Base-by-base conservation (phyloP, 2,797 vertebrate species). In the Brotula barbata region DNA sequence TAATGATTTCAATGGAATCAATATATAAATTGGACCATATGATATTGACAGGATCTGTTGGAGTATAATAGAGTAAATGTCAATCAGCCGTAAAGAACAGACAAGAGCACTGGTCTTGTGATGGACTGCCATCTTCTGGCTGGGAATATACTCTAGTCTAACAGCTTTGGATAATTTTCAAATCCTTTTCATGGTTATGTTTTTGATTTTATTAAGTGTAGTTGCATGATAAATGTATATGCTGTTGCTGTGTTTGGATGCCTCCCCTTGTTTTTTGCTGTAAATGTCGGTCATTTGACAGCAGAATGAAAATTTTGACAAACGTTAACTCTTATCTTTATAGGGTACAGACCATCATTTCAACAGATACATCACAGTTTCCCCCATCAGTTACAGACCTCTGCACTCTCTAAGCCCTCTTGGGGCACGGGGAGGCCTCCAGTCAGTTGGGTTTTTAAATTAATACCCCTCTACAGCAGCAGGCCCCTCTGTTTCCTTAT, bases 71-170 rank as follows among this genome's bases (percentile, higher is more conserved):
- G 50, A 42, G 54, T 22, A 37, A 8, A 33, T 19, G 25, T 28
- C 25, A 28, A 3, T 34, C 22, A 56, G 42, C 2, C 3, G 20
- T 14, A n/a, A 55, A 43, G 14, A 0, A 39, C 10, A 46, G 13
- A 19, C 11, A 20, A 14, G 44, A 47, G 0, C 17, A 15, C 23
- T 59, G 64, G 8, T 75, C 55, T 72, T 73, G 83, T 80, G 58
- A 69, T 78, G 63, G 69, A 86, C 77, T 89, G 88, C 89, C 89
- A 80, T 76, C 87, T 86, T 10, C 85, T 88, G 89, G 75, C 46
- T 34, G 6, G n/a, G 20, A 22, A 28, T 15, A 28, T 39, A 25
- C 17, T 9, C 20, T 13, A 14, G 2, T 5, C 2, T 9, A 28
- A 19, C 17, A 37, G 19, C 5, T 22, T 33, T 5, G 21, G 36